phyloP scores from a whole-genome alignment of 2,113 vertebrate species.

The Acinonyx jubatus region DNA sequence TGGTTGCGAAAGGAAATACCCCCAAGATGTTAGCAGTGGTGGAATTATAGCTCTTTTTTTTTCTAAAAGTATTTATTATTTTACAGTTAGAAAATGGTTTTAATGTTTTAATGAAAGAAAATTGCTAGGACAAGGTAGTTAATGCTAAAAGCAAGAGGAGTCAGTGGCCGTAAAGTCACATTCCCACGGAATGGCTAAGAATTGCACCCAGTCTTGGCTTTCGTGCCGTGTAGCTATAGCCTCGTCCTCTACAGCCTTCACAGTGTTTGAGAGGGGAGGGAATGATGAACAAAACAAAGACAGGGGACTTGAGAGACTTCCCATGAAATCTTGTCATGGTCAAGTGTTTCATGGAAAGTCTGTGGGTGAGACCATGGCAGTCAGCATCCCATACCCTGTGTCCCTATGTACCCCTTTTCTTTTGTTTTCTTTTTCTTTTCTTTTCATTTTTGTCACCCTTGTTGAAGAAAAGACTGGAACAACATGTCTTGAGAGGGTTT shows the following conservation, averaged over 20 bases:
- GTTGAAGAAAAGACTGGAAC: not conserved
- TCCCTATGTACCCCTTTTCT: not conserved
- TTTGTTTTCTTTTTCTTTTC: not conserved
- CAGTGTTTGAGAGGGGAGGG: not conserved
- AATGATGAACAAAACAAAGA: not conserved
- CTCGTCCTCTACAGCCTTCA: not conserved
- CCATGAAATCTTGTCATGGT: not conserved
- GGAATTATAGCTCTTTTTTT: not conserved
- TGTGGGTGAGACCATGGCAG: not conserved
- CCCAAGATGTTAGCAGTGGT: not conserved
- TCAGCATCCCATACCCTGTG: not conserved
- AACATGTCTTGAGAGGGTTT: not conserved
- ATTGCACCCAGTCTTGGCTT: not conserved
- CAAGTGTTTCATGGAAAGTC: not conserved
- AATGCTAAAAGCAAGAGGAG: not conserved
- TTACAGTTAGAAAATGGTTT: not conserved
- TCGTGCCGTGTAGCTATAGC: accelerated
- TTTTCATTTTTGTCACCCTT: not conserved
- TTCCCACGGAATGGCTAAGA: accelerated
- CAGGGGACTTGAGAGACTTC: not conserved
- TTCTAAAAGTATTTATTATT: not conserved
- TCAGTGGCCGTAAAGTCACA: too few species aligned
- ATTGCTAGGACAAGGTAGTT: not conserved
- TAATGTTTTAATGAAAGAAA: not conserved
- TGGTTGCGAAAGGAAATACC: not conserved